phyloP scores from a whole-genome alignment of 2,113 vertebrate species.

The Plestiodon gilberti region DNA sequence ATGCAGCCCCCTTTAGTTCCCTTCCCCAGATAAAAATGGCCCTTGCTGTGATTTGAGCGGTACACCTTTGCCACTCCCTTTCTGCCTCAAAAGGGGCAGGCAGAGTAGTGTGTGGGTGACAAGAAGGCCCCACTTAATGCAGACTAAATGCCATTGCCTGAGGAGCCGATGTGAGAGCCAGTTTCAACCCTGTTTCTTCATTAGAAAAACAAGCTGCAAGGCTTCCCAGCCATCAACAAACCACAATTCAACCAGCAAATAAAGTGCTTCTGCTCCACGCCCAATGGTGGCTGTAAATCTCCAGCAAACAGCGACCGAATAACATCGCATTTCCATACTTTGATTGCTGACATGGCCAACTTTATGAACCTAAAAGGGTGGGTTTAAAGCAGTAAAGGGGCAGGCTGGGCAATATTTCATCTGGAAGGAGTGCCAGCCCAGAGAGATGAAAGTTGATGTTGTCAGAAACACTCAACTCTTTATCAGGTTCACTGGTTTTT shows the following conservation, averaged over 20 bases:
- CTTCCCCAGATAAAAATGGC: not conserved
- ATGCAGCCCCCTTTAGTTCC: not conserved
- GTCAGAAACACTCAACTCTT: not conserved
- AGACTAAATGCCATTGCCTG: not conserved
- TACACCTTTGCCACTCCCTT: not conserved
- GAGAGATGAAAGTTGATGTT: not conserved
- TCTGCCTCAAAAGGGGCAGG: not conserved
- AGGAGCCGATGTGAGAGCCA: not conserved
- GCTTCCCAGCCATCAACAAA: slow-evolving; percentile 19
- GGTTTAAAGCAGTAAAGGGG: not conserved
- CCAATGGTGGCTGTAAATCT: slow-evolving; percentile 6
- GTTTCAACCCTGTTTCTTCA: not conserved
- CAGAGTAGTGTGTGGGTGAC: not conserved
- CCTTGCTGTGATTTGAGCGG: not conserved
- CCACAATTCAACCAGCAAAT: slow-evolving; percentile 24
- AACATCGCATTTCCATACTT: slow-evolving; percentile 24
- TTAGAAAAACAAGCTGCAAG: not conserved
- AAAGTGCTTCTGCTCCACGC: not conserved
- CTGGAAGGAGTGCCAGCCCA: not conserved
- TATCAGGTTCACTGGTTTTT: not conserved
- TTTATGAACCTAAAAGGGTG: slow-evolving; percentile 9
- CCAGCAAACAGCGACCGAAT: not conserved
- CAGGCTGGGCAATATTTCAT: not conserved
- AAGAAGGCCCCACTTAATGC: not conserved
- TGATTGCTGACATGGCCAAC: slow-evolving; percentile 6